Percentiles rank a stretch among this genome's conserved stretches.
phyloP scores from a whole-genome alignment of 2,888 invertebrate genomes.

The Ceramica pisi region DNA sequence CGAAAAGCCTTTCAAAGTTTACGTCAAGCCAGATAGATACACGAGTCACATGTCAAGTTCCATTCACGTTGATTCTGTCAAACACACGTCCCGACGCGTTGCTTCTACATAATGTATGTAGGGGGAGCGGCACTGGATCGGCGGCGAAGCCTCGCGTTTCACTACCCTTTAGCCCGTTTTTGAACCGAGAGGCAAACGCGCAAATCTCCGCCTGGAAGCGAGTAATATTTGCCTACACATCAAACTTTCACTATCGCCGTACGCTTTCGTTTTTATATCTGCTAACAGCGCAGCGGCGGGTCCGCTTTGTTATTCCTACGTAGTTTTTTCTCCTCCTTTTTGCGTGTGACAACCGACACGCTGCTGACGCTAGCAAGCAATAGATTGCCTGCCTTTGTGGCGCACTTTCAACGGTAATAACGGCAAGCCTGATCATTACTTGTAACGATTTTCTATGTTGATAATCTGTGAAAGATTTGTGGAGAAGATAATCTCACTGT shows the following conservation, averaged over 20 bases:
- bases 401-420: conserved; percentile 58
- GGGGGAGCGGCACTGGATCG: conserved; percentile 72
- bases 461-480: background rate
- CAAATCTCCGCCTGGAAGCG: conserved; percentile 88
- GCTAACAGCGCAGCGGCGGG: conserved; percentile 79
- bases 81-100: conserved; percentile 77
- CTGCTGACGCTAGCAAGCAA: conserved; percentile 56
- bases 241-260: conserved; percentile 90
- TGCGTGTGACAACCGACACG: conserved; percentile 69
- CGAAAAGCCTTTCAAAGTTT: conserved; percentile 75
- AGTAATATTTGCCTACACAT: conserved; percentile 90
- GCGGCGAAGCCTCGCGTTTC: conserved; percentile 74
- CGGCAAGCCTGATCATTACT: conserved; percentile 21
- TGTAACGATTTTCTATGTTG: conserved; percentile 1
- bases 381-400: conserved; percentile 47
- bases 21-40: conserved; percentile 77
- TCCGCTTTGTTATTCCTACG: conserved; percentile 84
- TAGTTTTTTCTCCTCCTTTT: conserved; percentile 75
- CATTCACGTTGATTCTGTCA: conserved; percentile 86
- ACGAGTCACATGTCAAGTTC: conserved; percentile 85
- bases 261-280: conserved; percentile 90
- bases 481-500: background rate
- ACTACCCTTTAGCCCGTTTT: conserved; percentile 83
- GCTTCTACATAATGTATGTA: conserved; percentile 84
- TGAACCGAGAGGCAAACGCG: conserved; percentile 84